Conservation (phyloP, 2,113 vertebrate species). For the Hippocampus barbouri region DNA sequence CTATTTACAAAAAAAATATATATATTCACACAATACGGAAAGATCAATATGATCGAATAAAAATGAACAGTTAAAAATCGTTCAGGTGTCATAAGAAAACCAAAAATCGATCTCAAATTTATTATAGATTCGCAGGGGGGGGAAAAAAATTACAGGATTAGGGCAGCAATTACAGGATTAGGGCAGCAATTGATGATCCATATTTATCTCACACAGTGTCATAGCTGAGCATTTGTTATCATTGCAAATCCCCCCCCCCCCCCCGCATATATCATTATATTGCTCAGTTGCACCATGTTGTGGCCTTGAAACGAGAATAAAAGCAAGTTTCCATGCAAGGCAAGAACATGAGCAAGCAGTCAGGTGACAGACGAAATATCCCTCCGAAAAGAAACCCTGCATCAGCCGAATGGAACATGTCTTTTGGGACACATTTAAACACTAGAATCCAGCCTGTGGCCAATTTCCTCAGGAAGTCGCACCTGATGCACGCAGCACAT, state of each 20-base stretch:
- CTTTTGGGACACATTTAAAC: constrained; percentile 17
- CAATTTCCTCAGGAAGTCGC: constrained; percentile 19
- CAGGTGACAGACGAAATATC: constrained; percentile 5
- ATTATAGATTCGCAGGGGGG: no score
- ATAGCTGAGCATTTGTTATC: background rate
- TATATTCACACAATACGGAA: no score
- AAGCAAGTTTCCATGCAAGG: background rate
- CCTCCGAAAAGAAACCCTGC: constrained; percentile 14
- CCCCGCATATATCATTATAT: background rate
- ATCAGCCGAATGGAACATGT: constrained; percentile 25
- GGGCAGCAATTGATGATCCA: no score
- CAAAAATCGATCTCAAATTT: no score
- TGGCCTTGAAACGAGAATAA: background rate
- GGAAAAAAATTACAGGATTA: no score
- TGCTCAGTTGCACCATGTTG: background rate
- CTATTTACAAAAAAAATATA: no score
- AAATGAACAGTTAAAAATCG: no score
- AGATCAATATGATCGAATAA: no score
- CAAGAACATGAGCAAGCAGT: constrained; percentile 17
- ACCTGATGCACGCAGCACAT: constrained; percentile 5
- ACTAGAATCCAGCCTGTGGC: constrained; percentile 19
- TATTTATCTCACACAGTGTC: no score
- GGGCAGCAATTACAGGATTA: no score
- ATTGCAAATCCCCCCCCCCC: background rate
- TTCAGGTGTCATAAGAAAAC: no score